Evolutionary conservation across 1,140 invertebrate species (phyloP).

Genomic region (Phymorhynchus buccinoides): DNA sequence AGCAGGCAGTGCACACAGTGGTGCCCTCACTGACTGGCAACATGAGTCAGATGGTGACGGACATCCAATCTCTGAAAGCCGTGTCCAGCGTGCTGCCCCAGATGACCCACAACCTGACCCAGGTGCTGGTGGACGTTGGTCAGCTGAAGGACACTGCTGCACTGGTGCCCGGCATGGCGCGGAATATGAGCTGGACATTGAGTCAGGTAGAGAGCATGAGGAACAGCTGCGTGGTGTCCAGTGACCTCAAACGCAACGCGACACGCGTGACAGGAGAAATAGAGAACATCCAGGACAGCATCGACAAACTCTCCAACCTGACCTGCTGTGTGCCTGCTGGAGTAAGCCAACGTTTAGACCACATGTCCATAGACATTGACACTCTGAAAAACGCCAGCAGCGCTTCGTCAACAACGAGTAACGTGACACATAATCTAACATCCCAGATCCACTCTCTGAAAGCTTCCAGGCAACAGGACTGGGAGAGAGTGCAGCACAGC

Average conservation of each 20-base stretch:
- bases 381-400: not conserved
- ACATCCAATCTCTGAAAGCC: not conserved
- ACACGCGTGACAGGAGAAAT: not conserved
- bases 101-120: not conserved
- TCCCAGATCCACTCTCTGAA: too few relatives aligned
- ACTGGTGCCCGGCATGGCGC: not conserved
- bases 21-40: not conserved
- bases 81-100: not conserved
- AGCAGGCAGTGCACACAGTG: not conserved
- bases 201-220: not conserved
- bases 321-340: not conserved
- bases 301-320: not conserved
- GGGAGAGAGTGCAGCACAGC: not conserved
- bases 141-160: not conserved
- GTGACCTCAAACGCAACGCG: not conserved
- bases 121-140: not conserved
- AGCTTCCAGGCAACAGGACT: too few relatives aligned
- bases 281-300: not conserved
- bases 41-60: not conserved
- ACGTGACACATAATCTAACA: too few relatives aligned
- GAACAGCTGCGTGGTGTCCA: not conserved
- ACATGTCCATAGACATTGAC: not conserved
- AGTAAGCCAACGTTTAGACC: not conserved
- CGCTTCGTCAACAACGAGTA: too few relatives aligned
- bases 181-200: not conserved